Base-by-base conservation (phyloP, 1,140 invertebrate species). In the Varroa destructor region DNA sequence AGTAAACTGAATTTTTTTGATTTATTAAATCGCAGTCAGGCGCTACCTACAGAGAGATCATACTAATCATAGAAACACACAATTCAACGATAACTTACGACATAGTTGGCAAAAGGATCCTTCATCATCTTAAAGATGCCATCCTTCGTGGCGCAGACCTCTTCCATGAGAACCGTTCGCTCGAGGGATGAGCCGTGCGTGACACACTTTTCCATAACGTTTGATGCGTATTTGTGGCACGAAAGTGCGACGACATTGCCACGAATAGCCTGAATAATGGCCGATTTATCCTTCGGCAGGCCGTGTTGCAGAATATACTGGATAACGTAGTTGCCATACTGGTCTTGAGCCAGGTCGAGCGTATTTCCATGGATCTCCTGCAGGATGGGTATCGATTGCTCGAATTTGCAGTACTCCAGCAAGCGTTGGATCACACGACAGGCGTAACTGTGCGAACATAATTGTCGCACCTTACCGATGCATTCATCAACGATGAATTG, bases 301-400 rank as follows among this genome's bases (percentile, higher is more conserved):
- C 83, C 83, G 73, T 83, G 83, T 73, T 84, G 82, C 55, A 79
- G 76, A 36, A 79, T 78, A 58, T 77, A 77, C 71, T 83, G 82
- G 43, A 83, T 81, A 37, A 83, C 82, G 73, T 84, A 84, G 76
- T 84, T 84, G 6, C 83, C 83, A 74, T 84, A 84, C 75, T 81
- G 80, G 77, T 84, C 83, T 71, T 81, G 79, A 67, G 61, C 61
- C 12, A 67, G 61, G 12, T 67, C 61, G 61, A 67, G 61, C 37
- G 61, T 67, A 46, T 67, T 67, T 40, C 40, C 61, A 46, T 67
- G 61, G 46, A 67, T 67, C 37, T 67, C 61, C 46, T 67, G 61
- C 14, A 67, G 36, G 61, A 67, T 67, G 40, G 61, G 61, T 43
- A 67, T 67, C 61, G 61, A 67, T 37, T 67, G 61, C 61, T 67